Evolutionary conservation across 2,113 vertebrate species (phyloP), one percentile per base, ranked within the genome.

Genomic region (Osmerus mordax): DNA sequence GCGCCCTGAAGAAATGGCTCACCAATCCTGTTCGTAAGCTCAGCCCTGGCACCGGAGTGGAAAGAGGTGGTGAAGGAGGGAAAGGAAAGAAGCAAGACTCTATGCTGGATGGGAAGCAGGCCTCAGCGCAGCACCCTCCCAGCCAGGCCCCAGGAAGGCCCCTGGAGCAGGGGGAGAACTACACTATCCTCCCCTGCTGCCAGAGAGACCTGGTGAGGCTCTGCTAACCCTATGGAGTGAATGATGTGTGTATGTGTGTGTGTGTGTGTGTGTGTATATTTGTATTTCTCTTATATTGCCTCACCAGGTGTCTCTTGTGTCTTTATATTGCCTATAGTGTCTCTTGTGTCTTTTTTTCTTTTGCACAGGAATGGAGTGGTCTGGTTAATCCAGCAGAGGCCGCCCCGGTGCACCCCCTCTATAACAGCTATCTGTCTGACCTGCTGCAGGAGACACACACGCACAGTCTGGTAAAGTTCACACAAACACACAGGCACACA

Each of bases 1-100:
- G 90, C 53, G 86, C 92, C 60, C 83, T 94, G 54, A 94, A 92
- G 84, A 93, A 93, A 80, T 94, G 93, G 93, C 89, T 94, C 70
- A 92, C 90, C 77, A 92, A 87, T 47, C 93, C 93, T 0, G 89
- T 93, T 25, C 90, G 92, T 52, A 93, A 92, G 73, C 79, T 93
- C 62, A 92, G 88, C 80, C 79, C 84, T 5, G 90, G 87, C 32
- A 52, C 74, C 72, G 76, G 82, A 68, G 75, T 55, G 0, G 80
- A 81, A 67, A 81, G 83, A 59, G 86, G 73, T 51, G 54, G 73
- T 25, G 77, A 77, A 19, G 65, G 65, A 64, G 82, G 85, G 65
- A 53, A 2, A 85, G 82, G 60, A 87, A 89, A 91, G 67, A 87
- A 89, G 70, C 90, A 86, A 74, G 82, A 80, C 64, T 83, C 74